These are phyloP conservation scores for Pachyrhynchus sulphureomaculatus DNA, from an alignment of 1,140 invertebrate genomes.

Conservation along the genomic window DNA sequence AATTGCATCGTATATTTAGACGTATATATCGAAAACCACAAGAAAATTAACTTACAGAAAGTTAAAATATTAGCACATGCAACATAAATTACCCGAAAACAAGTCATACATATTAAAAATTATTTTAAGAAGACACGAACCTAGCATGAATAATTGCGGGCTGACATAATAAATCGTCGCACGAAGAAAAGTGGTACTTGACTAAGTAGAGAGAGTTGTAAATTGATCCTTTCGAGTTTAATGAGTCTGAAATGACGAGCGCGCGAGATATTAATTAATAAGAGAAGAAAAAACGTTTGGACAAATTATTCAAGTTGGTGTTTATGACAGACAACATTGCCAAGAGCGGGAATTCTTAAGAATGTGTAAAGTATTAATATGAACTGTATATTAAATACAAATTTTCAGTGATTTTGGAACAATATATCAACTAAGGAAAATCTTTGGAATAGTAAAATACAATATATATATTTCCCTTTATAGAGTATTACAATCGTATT, in stretches of 20 bases:
- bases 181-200: slow-evolving; percentile 35
- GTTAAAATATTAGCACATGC: slow-evolving; percentile 14
- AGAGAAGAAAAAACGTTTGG: slow-evolving; percentile 38
- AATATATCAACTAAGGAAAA: too few species aligned
- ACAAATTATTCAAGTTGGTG: slow-evolving; percentile 41
- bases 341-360: background rate
- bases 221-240: slow-evolving; percentile 42
- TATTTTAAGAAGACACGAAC: slow-evolving; percentile 12
- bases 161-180: slow-evolving; percentile 37
- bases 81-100: slow-evolving; percentile 18
- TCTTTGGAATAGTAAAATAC: too few species aligned
- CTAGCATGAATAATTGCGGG: slow-evolving; percentile 11
- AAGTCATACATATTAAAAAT: slow-evolving; percentile 20
- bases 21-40: too few species aligned
- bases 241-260: slow-evolving; percentile 41
- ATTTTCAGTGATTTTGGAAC: too few species aligned
- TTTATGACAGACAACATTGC: slow-evolving; percentile 37
- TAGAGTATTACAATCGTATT: too few species aligned
- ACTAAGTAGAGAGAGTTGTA: slow-evolving; percentile 41
- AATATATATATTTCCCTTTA: too few species aligned
- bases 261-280: slow-evolving; percentile 43
- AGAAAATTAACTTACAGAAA: background rate
- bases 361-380: too few species aligned
- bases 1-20: too few species aligned
- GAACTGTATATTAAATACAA: too few species aligned